These are phyloP conservation scores for Strongylocentrotus purpuratus DNA, from an alignment of 35 echinoderm and acorn worm species.

Conservation along the genomic window DNA sequence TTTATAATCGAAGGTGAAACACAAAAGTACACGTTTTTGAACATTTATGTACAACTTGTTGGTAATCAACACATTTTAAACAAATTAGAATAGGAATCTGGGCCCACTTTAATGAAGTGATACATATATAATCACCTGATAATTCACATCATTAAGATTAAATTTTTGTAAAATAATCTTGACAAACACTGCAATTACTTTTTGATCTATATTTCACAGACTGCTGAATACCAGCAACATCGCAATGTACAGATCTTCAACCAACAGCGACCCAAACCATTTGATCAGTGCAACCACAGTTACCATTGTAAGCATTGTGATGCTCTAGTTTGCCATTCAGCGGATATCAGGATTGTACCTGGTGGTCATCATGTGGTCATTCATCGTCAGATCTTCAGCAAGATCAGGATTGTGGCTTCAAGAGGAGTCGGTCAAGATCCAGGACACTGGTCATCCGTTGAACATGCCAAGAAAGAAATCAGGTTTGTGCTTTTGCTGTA, in stretches of 20 bases:
- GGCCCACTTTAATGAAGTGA: too few relatives aligned
- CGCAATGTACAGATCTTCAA: background rate
- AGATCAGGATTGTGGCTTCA: background rate
- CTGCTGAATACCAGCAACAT: background rate
- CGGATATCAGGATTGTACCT: background rate
- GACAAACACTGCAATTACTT: too few relatives aligned
- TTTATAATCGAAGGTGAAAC: too few relatives aligned
- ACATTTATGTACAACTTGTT: too few relatives aligned
- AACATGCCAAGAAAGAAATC: background rate
- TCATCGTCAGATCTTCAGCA: background rate
- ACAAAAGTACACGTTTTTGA: too few relatives aligned
- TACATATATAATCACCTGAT: too few relatives aligned
- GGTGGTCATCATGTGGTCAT: constrained; percentile 45
- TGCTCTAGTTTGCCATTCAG: background rate
- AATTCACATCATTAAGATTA: too few relatives aligned
- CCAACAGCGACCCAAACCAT: background rate
- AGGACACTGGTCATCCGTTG: background rate
- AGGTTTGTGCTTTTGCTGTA: background rate
- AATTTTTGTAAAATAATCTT: too few relatives aligned
- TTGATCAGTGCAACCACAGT: background rate
- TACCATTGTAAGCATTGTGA: background rate
- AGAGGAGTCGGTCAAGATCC: background rate
- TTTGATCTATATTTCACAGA: background rate
- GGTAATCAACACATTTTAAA: too few relatives aligned
- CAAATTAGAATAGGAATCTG: too few relatives aligned